phyloP scores from a whole-genome alignment of 2,888 invertebrate genomes.

The Cephus pygmeus region DNA sequence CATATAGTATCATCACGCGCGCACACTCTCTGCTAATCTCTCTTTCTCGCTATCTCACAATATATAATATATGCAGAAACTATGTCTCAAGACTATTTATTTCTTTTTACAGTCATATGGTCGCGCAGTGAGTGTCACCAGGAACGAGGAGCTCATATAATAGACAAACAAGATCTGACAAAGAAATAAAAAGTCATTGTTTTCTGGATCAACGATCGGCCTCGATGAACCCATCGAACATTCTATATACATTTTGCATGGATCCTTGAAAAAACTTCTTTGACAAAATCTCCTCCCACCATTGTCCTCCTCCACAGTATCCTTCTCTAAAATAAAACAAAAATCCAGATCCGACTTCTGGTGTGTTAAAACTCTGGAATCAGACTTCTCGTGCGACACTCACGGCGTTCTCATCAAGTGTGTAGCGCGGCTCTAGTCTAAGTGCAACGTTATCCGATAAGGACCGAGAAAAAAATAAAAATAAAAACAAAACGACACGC shows the following conservation, averaged over 20 bases:
- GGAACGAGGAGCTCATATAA: not conserved
- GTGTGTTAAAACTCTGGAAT: not conserved
- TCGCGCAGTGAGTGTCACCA: not conserved
- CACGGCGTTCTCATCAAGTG: not conserved
- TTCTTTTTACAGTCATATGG: constrained; percentile 7
- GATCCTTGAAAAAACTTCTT: constrained; percentile 1
- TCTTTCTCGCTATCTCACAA: constrained; percentile 26
- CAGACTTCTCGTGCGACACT: not conserved
- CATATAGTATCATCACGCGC: not conserved
- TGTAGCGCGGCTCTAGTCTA: not conserved
- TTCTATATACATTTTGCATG: constrained; percentile 22
- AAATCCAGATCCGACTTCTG: not conserved
- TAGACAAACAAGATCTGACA: not conserved
- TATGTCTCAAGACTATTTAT: constrained; percentile 5
- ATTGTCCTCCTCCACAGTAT: not conserved
- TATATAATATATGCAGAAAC: constrained; percentile 20
- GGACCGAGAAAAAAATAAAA: not conserved
- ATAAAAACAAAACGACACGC: not conserved
- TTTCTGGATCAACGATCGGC: not conserved
- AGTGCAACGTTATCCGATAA: not conserved
- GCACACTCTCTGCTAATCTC: not conserved
- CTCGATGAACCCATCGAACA: not conserved
- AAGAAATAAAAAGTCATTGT: not conserved
- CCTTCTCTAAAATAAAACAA: not conserved
- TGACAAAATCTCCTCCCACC: not conserved